phyloP scores from a whole-genome alignment of 2,888 invertebrate species.

The Trilocha varians region DNA sequence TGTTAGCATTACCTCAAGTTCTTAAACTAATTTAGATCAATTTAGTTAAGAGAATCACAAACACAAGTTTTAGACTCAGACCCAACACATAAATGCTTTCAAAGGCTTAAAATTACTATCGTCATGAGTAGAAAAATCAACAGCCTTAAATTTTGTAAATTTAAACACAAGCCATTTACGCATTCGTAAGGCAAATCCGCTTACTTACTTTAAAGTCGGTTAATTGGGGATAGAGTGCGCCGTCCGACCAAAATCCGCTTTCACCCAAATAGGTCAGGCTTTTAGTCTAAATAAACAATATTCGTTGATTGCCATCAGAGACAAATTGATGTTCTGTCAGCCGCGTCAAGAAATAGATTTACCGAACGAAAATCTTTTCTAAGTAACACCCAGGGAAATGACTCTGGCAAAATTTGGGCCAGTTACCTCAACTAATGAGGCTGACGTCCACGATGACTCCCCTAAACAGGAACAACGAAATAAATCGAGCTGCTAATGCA shows the following conservation, averaged over 20 bases:
- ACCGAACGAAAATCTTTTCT: slow-evolving; percentile 38
- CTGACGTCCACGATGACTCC: slow-evolving; percentile 60
- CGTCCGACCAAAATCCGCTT: slow-evolving; percentile 8
- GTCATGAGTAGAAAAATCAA: background rate
- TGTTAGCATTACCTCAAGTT: too few relatives aligned
- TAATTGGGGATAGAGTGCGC: slow-evolving; percentile 13
- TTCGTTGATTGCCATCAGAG: slow-evolving; percentile 4
- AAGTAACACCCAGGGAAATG: slow-evolving; percentile 48
- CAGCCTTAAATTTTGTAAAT: background rate
- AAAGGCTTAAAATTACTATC: background rate
- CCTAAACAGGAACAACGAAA: slow-evolving; percentile 42
- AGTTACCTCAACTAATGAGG: slow-evolving; percentile 67
- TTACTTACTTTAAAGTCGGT: slow-evolving; percentile 12
- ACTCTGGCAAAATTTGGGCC: slow-evolving; percentile 57
- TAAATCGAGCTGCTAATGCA: slow-evolving; percentile 22
- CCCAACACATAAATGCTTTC: background rate
- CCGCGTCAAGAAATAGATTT: slow-evolving; percentile 22
- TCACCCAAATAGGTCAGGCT: slow-evolving; percentile 12
- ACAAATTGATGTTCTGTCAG: slow-evolving; percentile 14
- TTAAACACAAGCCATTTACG: slow-evolving; percentile 3
- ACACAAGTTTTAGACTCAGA: too few relatives aligned
- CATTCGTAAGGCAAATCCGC: slow-evolving; percentile 8
- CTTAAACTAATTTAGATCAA: too few relatives aligned
- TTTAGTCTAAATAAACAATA: slow-evolving; percentile 1
- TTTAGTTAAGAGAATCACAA: too few relatives aligned